These are phyloP conservation scores for Kradibia gibbosae DNA, from an alignment of 1,140 invertebrate species.

Conservation along the genomic window DNA sequence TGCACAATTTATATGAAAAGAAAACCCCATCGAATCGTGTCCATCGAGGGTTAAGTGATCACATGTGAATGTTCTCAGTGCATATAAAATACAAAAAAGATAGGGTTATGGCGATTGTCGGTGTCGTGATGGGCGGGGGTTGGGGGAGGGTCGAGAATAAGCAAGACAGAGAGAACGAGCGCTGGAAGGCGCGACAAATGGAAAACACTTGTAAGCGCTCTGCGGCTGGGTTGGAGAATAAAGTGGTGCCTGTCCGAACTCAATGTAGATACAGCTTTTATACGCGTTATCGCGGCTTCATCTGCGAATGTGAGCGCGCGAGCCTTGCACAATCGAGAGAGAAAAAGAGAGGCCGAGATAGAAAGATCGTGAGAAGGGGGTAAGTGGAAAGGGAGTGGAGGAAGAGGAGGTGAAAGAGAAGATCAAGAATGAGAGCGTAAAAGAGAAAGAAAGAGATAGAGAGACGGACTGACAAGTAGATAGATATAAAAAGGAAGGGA, in stretches of 20 bases:
- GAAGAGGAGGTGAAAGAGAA: constrained; percentile 35
- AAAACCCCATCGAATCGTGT: not conserved
- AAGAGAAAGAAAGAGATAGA: constrained; percentile 39
- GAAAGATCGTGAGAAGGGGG: constrained; percentile 27
- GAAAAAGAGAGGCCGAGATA: constrained; percentile 41
- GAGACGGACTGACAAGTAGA: constrained; percentile 40
- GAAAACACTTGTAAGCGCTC: constrained; percentile 69
- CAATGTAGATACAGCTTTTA: constrained; percentile 70
- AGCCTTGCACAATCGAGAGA: constrained; percentile 34
- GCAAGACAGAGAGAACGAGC: constrained; percentile 28
- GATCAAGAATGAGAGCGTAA: no score
- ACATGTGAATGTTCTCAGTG: not conserved
- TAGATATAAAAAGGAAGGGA: no score
- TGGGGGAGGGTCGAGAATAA: not conserved
- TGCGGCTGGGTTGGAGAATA: constrained; percentile 59
- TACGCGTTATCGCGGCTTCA: constrained; percentile 63
- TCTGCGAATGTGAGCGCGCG: constrained; percentile 55
- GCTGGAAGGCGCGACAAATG: constrained; percentile 60
- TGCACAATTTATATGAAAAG: not conserved
- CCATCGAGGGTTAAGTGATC: not conserved
- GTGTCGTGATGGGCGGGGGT: no score
- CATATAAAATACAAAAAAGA: no score
- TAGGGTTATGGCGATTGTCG: no score
- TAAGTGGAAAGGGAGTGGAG: not conserved
- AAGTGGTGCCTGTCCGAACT: constrained; percentile 67